Percentiles rank a stretch among this genome's conserved stretches.
Evolutionary conservation across 1,140 invertebrate species (phyloP).

Genomic region (Goniozus legneri): DNA sequence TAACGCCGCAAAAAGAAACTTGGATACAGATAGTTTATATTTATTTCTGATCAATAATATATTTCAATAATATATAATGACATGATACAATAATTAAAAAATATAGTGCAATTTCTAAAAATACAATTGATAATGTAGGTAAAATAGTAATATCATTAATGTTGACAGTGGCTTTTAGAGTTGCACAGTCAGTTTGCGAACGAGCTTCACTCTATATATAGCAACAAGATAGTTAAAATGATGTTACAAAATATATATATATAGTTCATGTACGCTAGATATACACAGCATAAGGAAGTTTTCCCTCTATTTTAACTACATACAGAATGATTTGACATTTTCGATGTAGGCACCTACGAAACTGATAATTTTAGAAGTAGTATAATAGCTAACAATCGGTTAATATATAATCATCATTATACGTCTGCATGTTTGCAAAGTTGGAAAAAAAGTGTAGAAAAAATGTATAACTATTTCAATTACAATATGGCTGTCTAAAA

Average conservation of each 20-base stretch:
- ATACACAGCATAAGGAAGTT: neutral
- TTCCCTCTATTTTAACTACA: neutral
- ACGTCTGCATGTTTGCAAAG: neutral
- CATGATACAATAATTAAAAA: conserved; percentile 53
- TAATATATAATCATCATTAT: conserved; percentile 12
- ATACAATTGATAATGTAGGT: conserved; percentile 41
- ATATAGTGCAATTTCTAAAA: conserved; percentile 49
- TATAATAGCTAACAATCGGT: conserved; percentile 43
- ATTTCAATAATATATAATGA: conserved; percentile 30
- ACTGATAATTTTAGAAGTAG: neutral
- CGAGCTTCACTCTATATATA: neutral
- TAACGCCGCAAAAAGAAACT: too few species aligned
- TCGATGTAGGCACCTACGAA: neutral
- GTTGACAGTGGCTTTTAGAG: conserved; percentile 17
- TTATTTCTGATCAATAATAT: conserved; percentile 28
- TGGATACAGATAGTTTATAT: conserved; percentile 25
- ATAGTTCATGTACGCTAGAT: conserved; percentile 42
- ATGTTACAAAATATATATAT: conserved; percentile 54
- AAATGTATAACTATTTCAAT: neutral
- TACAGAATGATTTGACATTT: conserved; percentile 4
- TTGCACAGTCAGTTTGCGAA: neutral
- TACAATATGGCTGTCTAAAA: neutral
- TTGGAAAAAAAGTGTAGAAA: neutral
- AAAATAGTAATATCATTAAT: conserved; percentile 30
- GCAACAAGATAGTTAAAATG: conserved; percentile 38